Percentiles rank a stretch among this genome's conserved stretches.
These are phyloP conservation scores for Xiphophorus birchmanni DNA, from an alignment of 2,797 vertebrate genomes.

Conservation along the genomic window DNA sequence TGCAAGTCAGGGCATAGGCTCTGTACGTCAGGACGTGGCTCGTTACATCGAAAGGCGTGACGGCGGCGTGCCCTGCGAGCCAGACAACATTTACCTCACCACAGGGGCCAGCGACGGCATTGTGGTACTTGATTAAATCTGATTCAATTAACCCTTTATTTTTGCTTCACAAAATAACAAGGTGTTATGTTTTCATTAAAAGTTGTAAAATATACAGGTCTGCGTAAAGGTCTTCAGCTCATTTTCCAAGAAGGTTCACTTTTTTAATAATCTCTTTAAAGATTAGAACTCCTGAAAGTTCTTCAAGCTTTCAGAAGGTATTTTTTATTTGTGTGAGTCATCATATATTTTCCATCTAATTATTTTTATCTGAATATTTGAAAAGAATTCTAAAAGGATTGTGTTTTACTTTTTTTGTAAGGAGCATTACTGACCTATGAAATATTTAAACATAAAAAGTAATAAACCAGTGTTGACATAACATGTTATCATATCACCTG, in stretches of 20 bases:
- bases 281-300: not conserved
- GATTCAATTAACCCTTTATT: not conserved
- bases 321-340: not conserved
- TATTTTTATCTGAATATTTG: not conserved
- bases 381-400: not conserved
- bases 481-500: not conserved
- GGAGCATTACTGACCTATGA: not conserved
- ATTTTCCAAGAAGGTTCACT: not conserved
- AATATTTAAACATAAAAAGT: not conserved
- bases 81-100: slow-evolving; percentile 88
- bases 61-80: slow-evolving; percentile 82
- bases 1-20: slow-evolving; percentile 87
- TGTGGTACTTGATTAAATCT: slow-evolving; percentile 75
- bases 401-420: not conserved
- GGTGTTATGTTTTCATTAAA: not conserved
- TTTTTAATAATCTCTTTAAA: not conserved
- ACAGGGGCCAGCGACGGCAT: slow-evolving; percentile 91
- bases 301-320: not conserved
- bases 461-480: not conserved
- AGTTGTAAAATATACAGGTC: not conserved
- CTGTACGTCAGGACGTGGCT: slow-evolving; percentile 86
- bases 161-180: not conserved
- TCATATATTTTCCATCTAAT: not conserved
- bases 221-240: not conserved
- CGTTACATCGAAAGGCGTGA: slow-evolving; percentile 87